Base-by-base conservation (phyloP, 2,888 invertebrate genomes). In the Troides oblongomaculatus region DNA sequence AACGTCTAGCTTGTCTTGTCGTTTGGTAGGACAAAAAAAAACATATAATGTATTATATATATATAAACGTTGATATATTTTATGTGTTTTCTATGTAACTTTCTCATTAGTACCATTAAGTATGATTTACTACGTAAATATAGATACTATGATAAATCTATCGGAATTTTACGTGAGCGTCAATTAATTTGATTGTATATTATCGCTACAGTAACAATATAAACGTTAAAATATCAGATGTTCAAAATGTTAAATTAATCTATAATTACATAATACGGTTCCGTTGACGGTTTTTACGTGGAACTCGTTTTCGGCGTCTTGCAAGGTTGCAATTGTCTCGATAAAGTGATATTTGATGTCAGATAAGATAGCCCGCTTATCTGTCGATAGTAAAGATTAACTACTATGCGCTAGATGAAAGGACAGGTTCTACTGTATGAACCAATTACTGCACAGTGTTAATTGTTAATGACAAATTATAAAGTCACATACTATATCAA, bases 381-480 rank as follows among this genome's bases (percentile, higher is more conserved):
- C 88, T 78, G 75, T 81, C 85, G 86, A 90, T 90, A 84, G 81
- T 80, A 74, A 80, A 87, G 89, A 90, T 90, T 87, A 91, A 89
- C 90, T 92, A 91, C 92, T 86, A 90, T 89, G 87, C 88, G 84
- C 78, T 78, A 79, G 81, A 81, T 82, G 80, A 79, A 81, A 79
- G 78, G 75, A 76, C 76, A 78, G 79, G 79, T 85, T 86, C 89
- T 84, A 85, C 84, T 78, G 64, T 69, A 43, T 56, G 12, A 57
- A 36, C 21, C 21, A 53, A 66, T 53, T 64, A 63, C 23, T 23
- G 53, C n/a, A 18, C 2, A 36, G 53, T 75, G 76, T 77, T 79
- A 84, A 88, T 87, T 88, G 74, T 85, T 57, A 59, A 50, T 46
- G n/a, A 58, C 2, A 58, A 58, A 58, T 25, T 12, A 23, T 23